A percentile compares a stretch with the other conserved stretches of the same genome.
phyloP scores from a whole-genome alignment of 2,797 vertebrate genomes.

The Thaleichthys pacificus region DNA sequence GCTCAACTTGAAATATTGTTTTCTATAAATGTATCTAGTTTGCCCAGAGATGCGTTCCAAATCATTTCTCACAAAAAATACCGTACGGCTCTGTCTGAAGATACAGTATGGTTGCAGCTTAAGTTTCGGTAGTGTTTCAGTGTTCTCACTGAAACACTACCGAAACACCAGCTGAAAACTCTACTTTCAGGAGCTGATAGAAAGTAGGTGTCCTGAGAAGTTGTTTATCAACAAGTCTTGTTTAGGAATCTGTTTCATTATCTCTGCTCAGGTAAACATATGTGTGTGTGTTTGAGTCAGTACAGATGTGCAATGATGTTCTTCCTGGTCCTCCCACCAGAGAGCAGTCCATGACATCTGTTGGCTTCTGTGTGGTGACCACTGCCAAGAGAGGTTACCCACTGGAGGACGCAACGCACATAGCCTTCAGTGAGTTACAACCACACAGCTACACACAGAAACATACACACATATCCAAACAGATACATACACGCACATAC shows the following conservation, averaged over 20 bases:
- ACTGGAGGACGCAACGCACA: conserved; percentile 94
- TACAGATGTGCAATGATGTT: not conserved
- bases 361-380: conserved; percentile 90
- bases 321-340: conserved; percentile 62
- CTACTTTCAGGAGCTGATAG: too few species aligned
- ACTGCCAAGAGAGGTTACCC: conserved; percentile 93
- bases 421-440: conserved; percentile 87
- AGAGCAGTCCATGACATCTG: conserved; percentile 90
- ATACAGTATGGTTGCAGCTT: too few species aligned
- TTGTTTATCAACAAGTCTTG: not conserved
- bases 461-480: conserved; percentile 4
- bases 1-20: too few species aligned
- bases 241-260: not conserved
- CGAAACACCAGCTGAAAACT: too few species aligned
- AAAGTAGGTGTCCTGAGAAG: too few species aligned
- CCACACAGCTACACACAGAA: not conserved
- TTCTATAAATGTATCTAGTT: too few species aligned
- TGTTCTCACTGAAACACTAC: too few species aligned
- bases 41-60: too few species aligned
- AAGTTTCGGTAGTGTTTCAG: too few species aligned
- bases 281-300: not conserved
- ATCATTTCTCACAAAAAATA: too few species aligned
- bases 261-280: not conserved
- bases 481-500: not conserved
- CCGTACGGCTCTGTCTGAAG: too few species aligned